Conservation (phyloP, 1,140 invertebrate species). For the Wiebesia pumilae region DNA sequence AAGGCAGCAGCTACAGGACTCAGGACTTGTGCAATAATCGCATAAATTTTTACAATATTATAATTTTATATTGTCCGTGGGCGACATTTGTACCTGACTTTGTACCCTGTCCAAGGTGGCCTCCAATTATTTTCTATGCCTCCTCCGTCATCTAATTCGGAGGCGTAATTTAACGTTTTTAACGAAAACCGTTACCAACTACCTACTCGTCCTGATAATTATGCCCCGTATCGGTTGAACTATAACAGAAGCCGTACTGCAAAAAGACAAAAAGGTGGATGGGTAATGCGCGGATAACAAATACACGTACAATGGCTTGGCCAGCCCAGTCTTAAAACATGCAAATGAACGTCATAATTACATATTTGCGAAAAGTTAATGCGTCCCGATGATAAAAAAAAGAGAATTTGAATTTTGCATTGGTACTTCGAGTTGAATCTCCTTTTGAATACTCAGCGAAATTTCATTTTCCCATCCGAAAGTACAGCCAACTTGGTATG, state of each 20-base stretch:
- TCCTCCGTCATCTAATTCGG: too few relatives aligned
- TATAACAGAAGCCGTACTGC: neutral
- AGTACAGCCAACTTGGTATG: neutral
- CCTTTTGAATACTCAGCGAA: neutral
- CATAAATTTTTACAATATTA: slow-evolving; percentile 1
- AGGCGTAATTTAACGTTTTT: too few relatives aligned
- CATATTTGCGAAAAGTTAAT: too few relatives aligned
- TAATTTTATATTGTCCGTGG: neutral
- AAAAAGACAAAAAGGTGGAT: too few relatives aligned
- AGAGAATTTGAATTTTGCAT: neutral
- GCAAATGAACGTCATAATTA: neutral
- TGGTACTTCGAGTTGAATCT: neutral
- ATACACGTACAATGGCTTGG: neutral
- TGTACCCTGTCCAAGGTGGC: too few relatives aligned
- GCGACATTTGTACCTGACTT: neutral
- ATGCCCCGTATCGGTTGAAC: neutral
- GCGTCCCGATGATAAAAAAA: neutral
- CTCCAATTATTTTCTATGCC: too few relatives aligned
- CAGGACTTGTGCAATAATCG: neutral
- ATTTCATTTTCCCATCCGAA: neutral
- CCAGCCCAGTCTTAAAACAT: neutral
- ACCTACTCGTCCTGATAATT: neutral
- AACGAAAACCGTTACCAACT: neutral
- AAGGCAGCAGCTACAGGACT: neutral
- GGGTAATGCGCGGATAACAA: too few relatives aligned